phyloP scores from a whole-genome alignment of 2,888 invertebrate genomes.

The Danaus chrysippus region DNA sequence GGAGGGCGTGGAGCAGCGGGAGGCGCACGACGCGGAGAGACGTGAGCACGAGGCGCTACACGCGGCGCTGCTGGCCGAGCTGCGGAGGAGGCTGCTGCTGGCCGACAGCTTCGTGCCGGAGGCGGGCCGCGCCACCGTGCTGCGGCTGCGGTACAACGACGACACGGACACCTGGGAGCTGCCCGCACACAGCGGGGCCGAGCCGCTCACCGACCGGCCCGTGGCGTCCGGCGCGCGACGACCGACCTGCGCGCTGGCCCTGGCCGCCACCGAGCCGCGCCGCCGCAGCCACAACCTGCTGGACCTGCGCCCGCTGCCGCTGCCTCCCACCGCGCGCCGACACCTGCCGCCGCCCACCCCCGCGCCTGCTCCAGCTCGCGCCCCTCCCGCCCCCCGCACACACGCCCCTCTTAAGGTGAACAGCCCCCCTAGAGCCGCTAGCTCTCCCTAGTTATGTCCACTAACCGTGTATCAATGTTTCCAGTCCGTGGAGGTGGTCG shows the following conservation, averaged over 20 bases:
- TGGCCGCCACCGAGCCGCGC: conserved; percentile 68
- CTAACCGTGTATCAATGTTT: conserved; percentile 14
- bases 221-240: conserved; percentile 81
- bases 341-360: conserved; percentile 84
- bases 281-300: conserved; percentile 84
- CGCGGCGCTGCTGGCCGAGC: conserved; percentile 87
- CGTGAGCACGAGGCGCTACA: conserved; percentile 91
- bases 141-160: conserved; percentile 54
- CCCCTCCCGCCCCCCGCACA: conserved; percentile 12
- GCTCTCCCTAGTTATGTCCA: too few species aligned
- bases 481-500: conserved; percentile 45
- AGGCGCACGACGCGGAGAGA: conserved; percentile 94
- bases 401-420: conserved; percentile 20
- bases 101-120: conserved; percentile 93
- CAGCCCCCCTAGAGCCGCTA: conserved; percentile 8
- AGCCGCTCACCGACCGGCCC: conserved; percentile 77
- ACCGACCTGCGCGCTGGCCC: conserved; percentile 82
- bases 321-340: conserved; percentile 86
- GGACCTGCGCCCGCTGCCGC: conserved; percentile 86
- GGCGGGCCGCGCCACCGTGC: conserved; percentile 49
- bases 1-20: conserved; percentile 77
- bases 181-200: conserved; percentile 48
- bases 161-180: conserved; percentile 59
- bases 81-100: conserved; percentile 86
- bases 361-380: conserved; percentile 29